Conservation (phyloP, 2,888 invertebrate species). For the Cordilura impudica region DNA sequence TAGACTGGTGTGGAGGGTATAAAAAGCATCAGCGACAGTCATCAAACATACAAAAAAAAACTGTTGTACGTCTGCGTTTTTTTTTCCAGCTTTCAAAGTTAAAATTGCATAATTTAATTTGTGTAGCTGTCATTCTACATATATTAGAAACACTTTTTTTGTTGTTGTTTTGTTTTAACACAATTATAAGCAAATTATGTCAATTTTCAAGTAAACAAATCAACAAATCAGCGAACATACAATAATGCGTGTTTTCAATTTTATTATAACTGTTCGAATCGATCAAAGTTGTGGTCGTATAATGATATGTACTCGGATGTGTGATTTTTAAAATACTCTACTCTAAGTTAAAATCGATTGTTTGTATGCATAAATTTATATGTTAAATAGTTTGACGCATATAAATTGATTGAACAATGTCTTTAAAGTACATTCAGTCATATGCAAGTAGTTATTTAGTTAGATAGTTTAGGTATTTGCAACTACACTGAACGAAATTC, state of each 20-base stretch:
- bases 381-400: neutral
- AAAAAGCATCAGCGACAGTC: no score
- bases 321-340: slow-evolving; percentile 10
- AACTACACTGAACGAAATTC: no score
- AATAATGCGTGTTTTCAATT: neutral
- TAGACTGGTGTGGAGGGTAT: no score
- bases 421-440: neutral
- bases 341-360: neutral
- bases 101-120: slow-evolving; percentile 45
- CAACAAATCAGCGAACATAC: slow-evolving; percentile 36
- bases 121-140: slow-evolving; percentile 35
- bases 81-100: slow-evolving; percentile 56
- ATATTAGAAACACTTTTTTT: slow-evolving; percentile 37
- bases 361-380: neutral
- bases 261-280: neutral
- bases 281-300: neutral
- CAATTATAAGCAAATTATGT: slow-evolving; percentile 72
- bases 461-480: neutral
- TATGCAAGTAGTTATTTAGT: neutral
- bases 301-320: slow-evolving; percentile 4
- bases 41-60: slow-evolving; percentile 21
- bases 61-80: slow-evolving; percentile 43
- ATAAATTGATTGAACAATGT: neutral
- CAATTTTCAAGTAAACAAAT: slow-evolving; percentile 70
- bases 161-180: slow-evolving; percentile 24